Evolutionary conservation across 37 sponge, comb jelly and placozoan genomes (phyloP), one percentile per base, ranked within the genome.

Genomic region (Mnemiopsis leidyi): DNA sequence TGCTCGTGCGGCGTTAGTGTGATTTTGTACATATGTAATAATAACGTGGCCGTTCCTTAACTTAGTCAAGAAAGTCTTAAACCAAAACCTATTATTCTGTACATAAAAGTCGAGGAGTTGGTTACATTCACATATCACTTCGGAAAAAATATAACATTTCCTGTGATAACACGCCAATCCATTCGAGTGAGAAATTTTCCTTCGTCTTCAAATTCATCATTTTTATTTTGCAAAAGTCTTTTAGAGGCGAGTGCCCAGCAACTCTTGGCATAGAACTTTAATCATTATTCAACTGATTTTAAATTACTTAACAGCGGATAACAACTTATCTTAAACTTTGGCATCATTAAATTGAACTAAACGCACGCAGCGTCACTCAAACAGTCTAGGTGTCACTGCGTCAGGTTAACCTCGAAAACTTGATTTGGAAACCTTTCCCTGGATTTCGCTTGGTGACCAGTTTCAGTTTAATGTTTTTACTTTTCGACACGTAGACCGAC

Each of bases 351-450:
- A 48, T 48, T 48, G 13, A 48, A 48, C 61, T 48, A 48, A 48
- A 48, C 61, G 61, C 61, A 5, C 61, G 13, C 9, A 48, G 61
- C 61, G 61, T 13, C 13, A 5, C 5, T 13, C 61, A 18, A 48
- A 48, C 5, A 48, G 61, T 48, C 9, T 13, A 48, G 61, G 9
- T 48, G n/a, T n/a, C n/a, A n/a, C n/a, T n/a, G 13, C 13, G 5
- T 77, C 34, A 38, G 5, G 90, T 85, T 85, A 85, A 85, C 61
- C 90, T 38, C 2, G 90, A 85, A 39, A 40, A 85, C 23, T 85
- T 85, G 40, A 85, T 25, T 3, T 85, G 90, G 25, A 85, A 85
- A 39, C 90, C 90, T 39, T 85, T 85, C 29, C 90, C 90, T 0
- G 90, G 90, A 0, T 85, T 25, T 37, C 26, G 13, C 35, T 34